Evolutionary conservation across 2,797 vertebrate genomes (phyloP).

Genomic region (Glossophaga mutica): DNA sequence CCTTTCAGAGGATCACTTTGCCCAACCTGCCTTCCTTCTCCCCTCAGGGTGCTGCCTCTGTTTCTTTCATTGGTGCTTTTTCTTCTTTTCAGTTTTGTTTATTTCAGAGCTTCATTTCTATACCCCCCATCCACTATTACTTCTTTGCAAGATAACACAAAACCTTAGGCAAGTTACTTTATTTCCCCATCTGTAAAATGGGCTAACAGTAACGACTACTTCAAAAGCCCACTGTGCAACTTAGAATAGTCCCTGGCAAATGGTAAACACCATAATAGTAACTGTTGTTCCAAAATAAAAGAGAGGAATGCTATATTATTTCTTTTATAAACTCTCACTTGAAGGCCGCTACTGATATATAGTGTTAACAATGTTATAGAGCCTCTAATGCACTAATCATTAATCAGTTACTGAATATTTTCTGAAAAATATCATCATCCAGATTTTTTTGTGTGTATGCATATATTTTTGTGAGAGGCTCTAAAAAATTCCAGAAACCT

Average conservation of each 20-base stretch:
- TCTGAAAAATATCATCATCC: neutral
- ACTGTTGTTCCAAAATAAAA: neutral
- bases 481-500: neutral
- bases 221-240: neutral
- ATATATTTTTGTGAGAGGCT: neutral
- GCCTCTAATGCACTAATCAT: neutral
- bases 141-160: neutral
- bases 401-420: neutral
- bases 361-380: neutral
- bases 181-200: neutral
- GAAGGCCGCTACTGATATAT: neutral
- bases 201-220: neutral
- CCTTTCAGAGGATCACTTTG: rapidly evolving
- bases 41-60: neutral
- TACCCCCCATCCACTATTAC: neutral
- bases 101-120: neutral
- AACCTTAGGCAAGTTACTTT: neutral
- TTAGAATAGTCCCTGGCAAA: neutral
- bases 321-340: neutral
- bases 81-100: neutral
- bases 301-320: neutral
- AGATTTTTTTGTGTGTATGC: neutral
- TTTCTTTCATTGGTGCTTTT: neutral
- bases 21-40: neutral
- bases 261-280: neutral